Base-by-base conservation (phyloP, 2,113 vertebrate species). In the Calypte anna region DNA sequence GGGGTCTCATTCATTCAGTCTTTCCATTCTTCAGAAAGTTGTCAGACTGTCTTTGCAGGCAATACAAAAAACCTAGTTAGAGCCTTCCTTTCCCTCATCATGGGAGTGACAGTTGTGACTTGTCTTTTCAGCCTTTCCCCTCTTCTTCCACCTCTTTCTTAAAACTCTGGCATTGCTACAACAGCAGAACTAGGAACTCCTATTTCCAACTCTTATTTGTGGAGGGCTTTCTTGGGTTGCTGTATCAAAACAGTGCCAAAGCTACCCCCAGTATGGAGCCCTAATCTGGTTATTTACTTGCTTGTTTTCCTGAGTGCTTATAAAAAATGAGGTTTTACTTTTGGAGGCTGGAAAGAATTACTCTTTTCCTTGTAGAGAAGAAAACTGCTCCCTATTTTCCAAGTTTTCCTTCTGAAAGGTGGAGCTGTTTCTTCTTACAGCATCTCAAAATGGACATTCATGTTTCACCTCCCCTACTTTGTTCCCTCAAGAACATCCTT, bases 1-100 rank as follows among this genome's bases (percentile, higher is more conserved):
- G 62, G 30, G 10, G 21, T 67, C 46, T 76, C 53, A 1, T 19
- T 53, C 0, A 0, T 43, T 36, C n/a, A 50, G 28, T 17, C 27
- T 38, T 67, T 59, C 72, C 23, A 9, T 54, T 69, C 80, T 66
- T 84, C 59, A 40, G 36, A 44, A 77, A 25, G 21, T 1, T 24
- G 8, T 12, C 66, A 4, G 7, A 7, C 33, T 57, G 28, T 38
- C 63, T 59, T 33, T 46, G 23, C 59, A 88, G 68, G 57, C 72
- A 33, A 46, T 5, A 14, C 51, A 58, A 17, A 55, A 48, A 21
- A 17, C 30, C 3, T 9, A 16, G 21, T 40, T 12, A 25, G 59
- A 72, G 19, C 40, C 57, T 40, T 54, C 55, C 59, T 62, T 40
- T 64, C 38, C 67, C 44, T 63, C 18, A 0, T n/a, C 33, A 27